phyloP scores from a whole-genome alignment of 2,113 vertebrate genomes.

The Cyanocitta stelleri region DNA sequence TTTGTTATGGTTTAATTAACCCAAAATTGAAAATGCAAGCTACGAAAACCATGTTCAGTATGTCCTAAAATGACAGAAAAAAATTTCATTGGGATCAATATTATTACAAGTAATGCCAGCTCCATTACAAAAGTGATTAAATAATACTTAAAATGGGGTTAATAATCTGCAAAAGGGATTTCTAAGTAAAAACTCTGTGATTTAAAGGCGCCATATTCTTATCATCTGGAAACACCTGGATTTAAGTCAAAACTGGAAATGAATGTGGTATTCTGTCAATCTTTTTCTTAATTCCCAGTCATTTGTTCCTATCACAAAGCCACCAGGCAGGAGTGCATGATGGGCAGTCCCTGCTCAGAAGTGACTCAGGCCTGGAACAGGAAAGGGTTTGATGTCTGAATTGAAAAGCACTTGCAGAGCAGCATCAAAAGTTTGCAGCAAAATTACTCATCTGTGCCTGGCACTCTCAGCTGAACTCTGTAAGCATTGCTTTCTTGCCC shows the following conservation, averaged over 20 bases:
- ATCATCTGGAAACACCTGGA: conserved; percentile 41
- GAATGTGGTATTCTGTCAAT: conserved; percentile 11
- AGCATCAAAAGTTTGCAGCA: conserved; percentile 22
- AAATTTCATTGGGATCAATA: neutral
- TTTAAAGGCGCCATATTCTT: conserved; percentile 2
- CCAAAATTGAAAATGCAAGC: neutral
- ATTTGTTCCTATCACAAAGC: conserved; percentile 33
- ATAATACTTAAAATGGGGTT: neutral
- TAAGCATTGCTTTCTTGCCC: neutral
- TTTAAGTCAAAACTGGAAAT: conserved; percentile 20
- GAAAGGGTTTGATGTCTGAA: conserved; percentile 23
- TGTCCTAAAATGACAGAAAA: neutral
- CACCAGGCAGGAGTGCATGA: neutral
- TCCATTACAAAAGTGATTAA: neutral
- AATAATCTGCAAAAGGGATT: neutral
- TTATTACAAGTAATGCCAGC: neutral
- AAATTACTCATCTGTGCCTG: neutral
- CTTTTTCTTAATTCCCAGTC: conserved; percentile 4
- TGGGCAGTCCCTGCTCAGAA: conserved; percentile 1
- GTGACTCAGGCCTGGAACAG: conserved; percentile 2
- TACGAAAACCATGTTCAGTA: neutral
- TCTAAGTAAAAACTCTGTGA: neutral
- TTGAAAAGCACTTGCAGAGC: neutral
- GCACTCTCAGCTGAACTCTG: neutral
- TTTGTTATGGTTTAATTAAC: neutral